Evolutionary conservation across 2,113 vertebrate genomes (phyloP), one percentile per base, ranked within the genome.

Genomic region (Notiomystis cincta): DNA sequence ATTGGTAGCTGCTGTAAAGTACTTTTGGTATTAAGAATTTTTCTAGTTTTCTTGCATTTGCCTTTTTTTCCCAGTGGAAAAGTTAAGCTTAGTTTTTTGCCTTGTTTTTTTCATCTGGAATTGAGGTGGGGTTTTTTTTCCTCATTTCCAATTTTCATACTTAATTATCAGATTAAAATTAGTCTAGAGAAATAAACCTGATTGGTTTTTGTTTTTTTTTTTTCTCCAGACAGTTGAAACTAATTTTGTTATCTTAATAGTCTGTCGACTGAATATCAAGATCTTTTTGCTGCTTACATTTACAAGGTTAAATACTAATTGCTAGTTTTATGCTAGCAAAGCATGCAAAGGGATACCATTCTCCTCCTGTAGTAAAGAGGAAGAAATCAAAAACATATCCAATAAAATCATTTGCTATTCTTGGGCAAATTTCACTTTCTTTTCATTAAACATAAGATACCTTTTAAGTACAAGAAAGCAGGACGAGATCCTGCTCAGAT

Each of bases 71-170:
- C 13, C 22, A 40, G 30, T 67, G 38, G 28, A 76, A 30, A 77
- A 86, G 30, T 65, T 69, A 44, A 65, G 73, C 16, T 48, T 79
- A 20, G 5, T 60, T 45, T 62, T 13, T 50, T 27, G 16, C 42
- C 44, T 85, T 81, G 45, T 57, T 90, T 95, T 90, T 95, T 82
- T 90, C 45, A 38, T 71, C 38, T 87, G 40, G 23, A 77, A 81
- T 30, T 78, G 24, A 75, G 30, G 10, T 35, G 2, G 3, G 2
- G 3, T 3, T 20, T 28, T 62, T 72, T 79, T 42, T 40, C 2
- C 44, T 56, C 23, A 14, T 71, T 87, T 95, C 22, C 33, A 70
- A 44, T 86, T 94, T 82, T 92, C 4, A 3, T 79, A 70, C 56
- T 94, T 82, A 78, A 90, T 47, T 87, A 87, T 28, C 27, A 51